Evolutionary conservation across 1,140 invertebrate genomes (phyloP).

Genomic region (Heliconius melpomene): DNA sequence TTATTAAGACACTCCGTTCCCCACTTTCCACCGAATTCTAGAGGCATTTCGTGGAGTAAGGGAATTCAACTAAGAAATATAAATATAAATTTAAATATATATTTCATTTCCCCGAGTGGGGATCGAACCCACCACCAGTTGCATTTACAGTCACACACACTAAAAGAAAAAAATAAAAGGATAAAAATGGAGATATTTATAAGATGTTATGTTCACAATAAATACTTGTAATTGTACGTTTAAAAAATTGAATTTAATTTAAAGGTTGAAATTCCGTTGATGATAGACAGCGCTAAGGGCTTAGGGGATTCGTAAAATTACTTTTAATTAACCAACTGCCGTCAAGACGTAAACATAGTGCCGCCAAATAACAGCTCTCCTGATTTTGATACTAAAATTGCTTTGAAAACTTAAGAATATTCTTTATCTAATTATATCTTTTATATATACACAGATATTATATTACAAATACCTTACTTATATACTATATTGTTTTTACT

Average conservation of each 20-base stretch:
- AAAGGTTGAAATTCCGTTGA: background rate
- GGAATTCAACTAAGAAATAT: no score
- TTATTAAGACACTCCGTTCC: no score
- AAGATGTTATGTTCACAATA: slow-evolving; percentile 12
- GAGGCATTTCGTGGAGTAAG: no score
- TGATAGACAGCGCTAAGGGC: slow-evolving; percentile 19
- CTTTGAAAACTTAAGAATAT: background rate
- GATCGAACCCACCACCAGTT: no score
- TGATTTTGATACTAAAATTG: slow-evolving; percentile 40
- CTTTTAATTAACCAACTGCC: slow-evolving; percentile 70
- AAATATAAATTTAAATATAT: no score
- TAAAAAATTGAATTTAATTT: background rate
- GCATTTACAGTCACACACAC: no score
- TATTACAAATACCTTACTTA: no score
- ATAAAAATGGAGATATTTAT: background rate
- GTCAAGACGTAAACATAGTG: slow-evolving; percentile 66
- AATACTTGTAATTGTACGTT: slow-evolving; percentile 15
- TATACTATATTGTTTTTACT: no score
- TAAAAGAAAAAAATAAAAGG: background rate
- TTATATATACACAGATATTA: no score
- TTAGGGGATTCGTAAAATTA: slow-evolving; percentile 39
- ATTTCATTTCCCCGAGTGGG: no score
- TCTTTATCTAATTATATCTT: background rate
- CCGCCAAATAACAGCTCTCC: slow-evolving; percentile 70
- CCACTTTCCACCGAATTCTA: no score